Evolutionary conservation across 2,888 invertebrate species (phyloP).

Genomic region (Nomada ruficornis): DNA sequence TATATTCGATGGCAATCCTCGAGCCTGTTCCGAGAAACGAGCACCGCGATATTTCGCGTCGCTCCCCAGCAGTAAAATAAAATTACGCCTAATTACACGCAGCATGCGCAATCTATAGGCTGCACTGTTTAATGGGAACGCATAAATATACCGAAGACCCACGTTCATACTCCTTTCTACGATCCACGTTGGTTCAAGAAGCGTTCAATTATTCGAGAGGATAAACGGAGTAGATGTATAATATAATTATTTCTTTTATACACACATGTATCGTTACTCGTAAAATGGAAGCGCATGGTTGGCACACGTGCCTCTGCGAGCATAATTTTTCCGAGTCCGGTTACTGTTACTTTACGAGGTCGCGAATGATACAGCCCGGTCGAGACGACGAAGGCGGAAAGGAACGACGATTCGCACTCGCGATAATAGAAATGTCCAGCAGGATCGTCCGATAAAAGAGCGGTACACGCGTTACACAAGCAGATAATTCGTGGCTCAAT

Average conservation of each 20-base stretch:
- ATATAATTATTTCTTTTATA: too few relatives aligned
- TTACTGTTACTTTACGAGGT: slow-evolving; percentile 51
- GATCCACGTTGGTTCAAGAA: too few relatives aligned
- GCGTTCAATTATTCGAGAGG: too few relatives aligned
- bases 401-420: slow-evolving; percentile 58
- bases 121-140: not conserved
- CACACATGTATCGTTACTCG: too few relatives aligned
- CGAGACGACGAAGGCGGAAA: slow-evolving; percentile 48
- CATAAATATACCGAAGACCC: too few relatives aligned
- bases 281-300: slow-evolving; percentile 15
- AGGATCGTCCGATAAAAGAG: slow-evolving; percentile 47
- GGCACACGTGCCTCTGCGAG: slow-evolving; percentile 8
- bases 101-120: not conserved
- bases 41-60: slow-evolving; percentile 1
- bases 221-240: too few relatives aligned
- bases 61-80: not conserved
- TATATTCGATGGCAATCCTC: not conserved
- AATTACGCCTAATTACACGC: slow-evolving; percentile 7
- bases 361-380: slow-evolving; percentile 16
- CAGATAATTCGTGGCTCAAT: slow-evolving; percentile 43
- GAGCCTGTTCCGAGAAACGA: not conserved
- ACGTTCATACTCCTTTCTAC: too few relatives aligned
- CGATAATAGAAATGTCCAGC: slow-evolving; percentile 65
- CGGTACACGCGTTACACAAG: slow-evolving; percentile 29
- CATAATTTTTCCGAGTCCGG: slow-evolving; percentile 17